Evolutionary conservation across 2,888 invertebrate species (phyloP), one percentile per base, ranked within the genome.

Genomic region (Encarsia formosa): DNA sequence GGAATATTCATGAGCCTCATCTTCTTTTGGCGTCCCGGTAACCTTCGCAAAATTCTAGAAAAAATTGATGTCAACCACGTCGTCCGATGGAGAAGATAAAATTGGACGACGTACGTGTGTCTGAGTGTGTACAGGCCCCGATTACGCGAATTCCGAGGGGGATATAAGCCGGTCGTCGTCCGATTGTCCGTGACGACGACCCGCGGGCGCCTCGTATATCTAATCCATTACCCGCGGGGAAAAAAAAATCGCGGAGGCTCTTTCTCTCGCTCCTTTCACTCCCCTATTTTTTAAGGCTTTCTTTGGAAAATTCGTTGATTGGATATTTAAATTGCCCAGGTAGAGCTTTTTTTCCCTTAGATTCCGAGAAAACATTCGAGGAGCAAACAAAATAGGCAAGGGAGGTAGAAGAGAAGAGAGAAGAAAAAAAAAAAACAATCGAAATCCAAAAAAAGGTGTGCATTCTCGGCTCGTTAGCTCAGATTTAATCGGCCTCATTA

Each of bases 71-170:
- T n/a, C n/a, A n/a, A n/a, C n/a, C n/a, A n/a, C n/a, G n/a, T n/a
- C n/a, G n/a, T n/a, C n/a, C n/a, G n/a, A n/a, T n/a, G n/a, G n/a
- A n/a, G n/a, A n/a, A n/a, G n/a, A n/a, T n/a, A n/a, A n/a, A n/a
- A n/a, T n/a, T n/a, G n/a, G n/a, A n/a, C n/a, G n/a, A n/a, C n/a
- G n/a, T n/a, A n/a, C n/a, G 42, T 50, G 31, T 29, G 45, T 4
- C 5, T 18, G 13, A 35, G 45, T 45, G 43, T 58, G 59, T 60
- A 59, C 58, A 60, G 63, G 66, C 67, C 63, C 68, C 63, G 69
- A 68, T 71, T 69, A 70, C 65, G 68, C 63, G 67, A 67, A 68
- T 69, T 66, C 68, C 66, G 60, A 55, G 62, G 59, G 65, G 64
- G 69, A 69, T 63, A 60, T 52, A 50, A 52, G 32, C 19, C 23